A percentile compares a stretch with the other conserved stretches of the same genome.
phyloP scores from a whole-genome alignment of 2,113 vertebrate genomes.

The Tenebrosternarchus preto region DNA sequence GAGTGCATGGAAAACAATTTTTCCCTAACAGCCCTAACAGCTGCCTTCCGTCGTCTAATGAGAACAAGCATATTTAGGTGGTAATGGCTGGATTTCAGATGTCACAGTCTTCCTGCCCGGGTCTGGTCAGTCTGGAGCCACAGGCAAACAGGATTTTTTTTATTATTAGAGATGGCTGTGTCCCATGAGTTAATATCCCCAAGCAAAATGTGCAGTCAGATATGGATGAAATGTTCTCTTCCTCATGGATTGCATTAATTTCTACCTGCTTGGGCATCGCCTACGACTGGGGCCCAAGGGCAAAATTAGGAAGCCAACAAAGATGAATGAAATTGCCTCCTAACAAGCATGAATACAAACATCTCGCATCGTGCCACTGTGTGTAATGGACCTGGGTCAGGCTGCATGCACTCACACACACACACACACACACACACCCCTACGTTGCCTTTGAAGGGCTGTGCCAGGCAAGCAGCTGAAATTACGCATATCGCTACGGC shows the following conservation, averaged over 20 bases:
- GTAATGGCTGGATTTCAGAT: conserved; percentile 59
- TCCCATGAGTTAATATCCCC: conserved; percentile 51
- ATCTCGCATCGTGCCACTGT: conserved; percentile 49
- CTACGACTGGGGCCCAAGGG: conserved; percentile 40
- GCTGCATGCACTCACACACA: conserved; percentile 32
- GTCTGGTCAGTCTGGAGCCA: conserved; percentile 13
- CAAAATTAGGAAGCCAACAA: conserved; percentile 50
- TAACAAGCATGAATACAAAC: conserved; percentile 62
- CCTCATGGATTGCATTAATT: conserved; percentile 62
- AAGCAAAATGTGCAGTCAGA: conserved; percentile 56
- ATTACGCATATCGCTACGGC: not conserved
- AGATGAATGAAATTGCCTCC: conserved; percentile 64
- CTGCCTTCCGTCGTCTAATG: conserved; percentile 65
- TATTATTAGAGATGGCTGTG: conserved; percentile 7
- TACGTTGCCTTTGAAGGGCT: not conserved
- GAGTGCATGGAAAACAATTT: conserved; percentile 66
- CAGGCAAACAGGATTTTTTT: not conserved
- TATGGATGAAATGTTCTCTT: conserved; percentile 49
- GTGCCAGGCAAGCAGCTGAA: not conserved
- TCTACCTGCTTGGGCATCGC: conserved; percentile 24
- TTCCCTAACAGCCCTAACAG: conserved; percentile 61
- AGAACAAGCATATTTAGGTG: conserved; percentile 52
- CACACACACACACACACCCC: too few species aligned
- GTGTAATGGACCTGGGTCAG: conserved; percentile 59
- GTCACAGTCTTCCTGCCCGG: conserved; percentile 31